Evolutionary conservation across 37 sponge, comb jelly and placozoan genomes (phyloP), one percentile per base, ranked within the genome.

Genomic region (Spongilla lacustris): DNA sequence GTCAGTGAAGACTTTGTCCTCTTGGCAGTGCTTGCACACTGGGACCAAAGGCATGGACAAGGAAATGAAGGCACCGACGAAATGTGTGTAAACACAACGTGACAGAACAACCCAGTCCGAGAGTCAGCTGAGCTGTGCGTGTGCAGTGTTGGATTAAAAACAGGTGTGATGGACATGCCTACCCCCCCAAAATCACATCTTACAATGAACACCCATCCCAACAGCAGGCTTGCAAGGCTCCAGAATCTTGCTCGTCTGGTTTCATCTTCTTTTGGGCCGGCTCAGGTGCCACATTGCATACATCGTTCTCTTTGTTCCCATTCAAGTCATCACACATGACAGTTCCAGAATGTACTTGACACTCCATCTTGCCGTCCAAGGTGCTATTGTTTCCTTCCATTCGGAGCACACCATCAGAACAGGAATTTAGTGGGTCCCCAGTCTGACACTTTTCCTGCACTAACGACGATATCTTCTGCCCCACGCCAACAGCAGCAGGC

Each of bases 1-100:
- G 86, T 30, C 13, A 91, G 79, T 0, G 91, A 91, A 28, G 86
- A 83, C 34, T 68, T 86, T 66, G 67, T 85, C 86, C 91, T 86
- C 49, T 69, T 82, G 22, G 30, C 71, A 46, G 79, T 79, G 71
- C 74, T 85, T 32, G 75, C 3, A 46, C 90, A 90, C 24, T 71
- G 81, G n/a, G 41, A 21, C 90, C 90, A 90, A n/a, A 6, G 49
- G 48, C 90, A 90, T 0, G 80, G 38, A 32, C n/a, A 30, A 0
- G 86, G 86, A 49, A 36, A 81, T 25, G 75, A 33, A 17, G 71
- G 24, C 69, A 75, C 36, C 35, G 35, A 35, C 25, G 90, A 50
- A 32, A 90, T 70, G 71, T 90, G 90, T 28, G 30, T 35, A 71
- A 37, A 76, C 46, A 76, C 68, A 25, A 85, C 29, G 66, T 90